Conservation (phyloP, 1,140 invertebrate species). For the Macrosteles quadrilineatus region DNA sequence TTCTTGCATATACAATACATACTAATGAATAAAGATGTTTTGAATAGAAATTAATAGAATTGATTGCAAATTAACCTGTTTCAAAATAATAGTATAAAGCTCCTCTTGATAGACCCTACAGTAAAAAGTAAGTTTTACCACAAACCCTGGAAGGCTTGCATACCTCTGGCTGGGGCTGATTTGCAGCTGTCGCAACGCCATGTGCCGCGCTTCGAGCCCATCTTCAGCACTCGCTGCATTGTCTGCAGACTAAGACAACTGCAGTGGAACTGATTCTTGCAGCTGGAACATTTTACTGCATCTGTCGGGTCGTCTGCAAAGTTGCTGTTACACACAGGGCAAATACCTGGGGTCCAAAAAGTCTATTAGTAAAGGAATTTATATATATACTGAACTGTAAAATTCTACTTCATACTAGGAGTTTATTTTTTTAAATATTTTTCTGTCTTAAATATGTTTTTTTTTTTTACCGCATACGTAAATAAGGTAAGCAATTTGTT, state of each 20-base stretch:
- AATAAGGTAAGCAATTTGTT: no score
- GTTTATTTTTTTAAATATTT: neutral
- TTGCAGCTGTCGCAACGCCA: constrained; percentile 1
- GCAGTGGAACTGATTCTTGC: neutral
- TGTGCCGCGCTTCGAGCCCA: neutral
- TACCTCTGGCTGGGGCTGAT: neutral
- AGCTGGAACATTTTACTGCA: neutral
- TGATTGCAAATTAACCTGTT: neutral
- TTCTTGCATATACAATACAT: neutral
- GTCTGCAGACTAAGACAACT: neutral
- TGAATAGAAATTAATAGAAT: neutral
- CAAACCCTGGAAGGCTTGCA: neutral
- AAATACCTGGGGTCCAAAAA: no score
- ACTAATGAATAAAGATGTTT: no score
- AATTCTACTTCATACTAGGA: neutral
- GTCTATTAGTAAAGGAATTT: no score
- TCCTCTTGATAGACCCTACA: neutral
- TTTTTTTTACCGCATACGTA: neutral
- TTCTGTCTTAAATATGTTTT: no score
- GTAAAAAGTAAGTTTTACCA: neutral
- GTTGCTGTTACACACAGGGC: neutral
- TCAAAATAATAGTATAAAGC: neutral
- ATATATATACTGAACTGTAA: neutral
- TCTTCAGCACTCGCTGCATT: neutral
- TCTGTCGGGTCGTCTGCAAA: neutral